Conservation (phyloP, 37 sponge, comb jelly and placozoan genomes). For the Geodia barretti region DNA sequence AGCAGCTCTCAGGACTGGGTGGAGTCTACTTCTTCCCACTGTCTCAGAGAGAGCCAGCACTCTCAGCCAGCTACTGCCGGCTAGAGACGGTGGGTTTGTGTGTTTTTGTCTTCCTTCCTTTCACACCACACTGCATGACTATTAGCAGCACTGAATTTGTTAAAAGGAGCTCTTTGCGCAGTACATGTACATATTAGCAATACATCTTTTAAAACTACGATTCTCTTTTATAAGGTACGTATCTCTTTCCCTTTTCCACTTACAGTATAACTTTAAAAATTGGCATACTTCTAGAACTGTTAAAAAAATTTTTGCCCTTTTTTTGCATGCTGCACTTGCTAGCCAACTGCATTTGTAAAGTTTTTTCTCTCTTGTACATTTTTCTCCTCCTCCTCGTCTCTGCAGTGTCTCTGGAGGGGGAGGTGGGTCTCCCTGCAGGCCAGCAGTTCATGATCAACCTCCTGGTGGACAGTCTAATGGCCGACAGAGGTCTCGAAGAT, state of each 20-base stretch:
- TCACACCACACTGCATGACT: no score
- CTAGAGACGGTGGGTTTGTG: slow-evolving; percentile 48
- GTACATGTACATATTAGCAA: neutral
- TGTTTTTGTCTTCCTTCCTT: neutral
- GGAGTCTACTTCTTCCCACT: slow-evolving; percentile 85
- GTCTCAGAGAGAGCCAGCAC: slow-evolving; percentile 87
- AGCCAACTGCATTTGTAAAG: neutral
- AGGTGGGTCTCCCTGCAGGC: slow-evolving; percentile 50
- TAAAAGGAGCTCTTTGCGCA: no score
- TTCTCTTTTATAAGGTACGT: neutral
- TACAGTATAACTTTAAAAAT: neutral
- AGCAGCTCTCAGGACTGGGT: slow-evolving; percentile 70
- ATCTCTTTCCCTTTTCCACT: neutral
- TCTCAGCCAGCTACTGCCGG: slow-evolving; percentile 67
- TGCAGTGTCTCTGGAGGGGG: slow-evolving; percentile 1
- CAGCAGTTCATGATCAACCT: slow-evolving; percentile 85
- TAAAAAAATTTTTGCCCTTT: no score
- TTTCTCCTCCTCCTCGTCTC: neutral
- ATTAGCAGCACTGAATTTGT: no score
- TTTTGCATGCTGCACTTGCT: neutral
- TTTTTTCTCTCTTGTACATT: slow-evolving; percentile 3
- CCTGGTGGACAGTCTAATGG: slow-evolving; percentile 80
- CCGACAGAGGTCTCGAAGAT: slow-evolving; percentile 72
- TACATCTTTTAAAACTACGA: neutral
- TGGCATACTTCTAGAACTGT: no score